These are phyloP conservation scores for Aproaerema taeniolella DNA, from an alignment of 2,888 invertebrate genomes.

Conservation along the genomic window DNA sequence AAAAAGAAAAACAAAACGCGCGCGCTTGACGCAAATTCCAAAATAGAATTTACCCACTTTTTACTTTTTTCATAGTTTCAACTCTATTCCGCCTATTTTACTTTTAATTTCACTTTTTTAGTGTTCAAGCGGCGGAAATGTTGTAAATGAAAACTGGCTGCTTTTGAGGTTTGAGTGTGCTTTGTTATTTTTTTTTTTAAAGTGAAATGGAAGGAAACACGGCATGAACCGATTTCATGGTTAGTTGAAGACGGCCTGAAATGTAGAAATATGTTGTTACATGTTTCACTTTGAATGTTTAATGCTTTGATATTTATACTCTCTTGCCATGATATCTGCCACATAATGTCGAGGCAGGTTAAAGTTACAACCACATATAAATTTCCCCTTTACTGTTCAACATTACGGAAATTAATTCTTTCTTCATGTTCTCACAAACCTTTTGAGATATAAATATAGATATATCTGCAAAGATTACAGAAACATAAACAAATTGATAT, in stretches of 20 bases:
- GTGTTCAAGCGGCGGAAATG: slow-evolving; percentile 51
- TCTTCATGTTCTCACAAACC: too few relatives aligned
- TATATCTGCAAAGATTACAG: too few relatives aligned
- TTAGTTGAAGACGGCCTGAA: slow-evolving; percentile 57
- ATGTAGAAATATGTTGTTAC: slow-evolving; percentile 30
- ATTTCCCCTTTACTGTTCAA: too few relatives aligned
- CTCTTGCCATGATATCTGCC: too few relatives aligned
- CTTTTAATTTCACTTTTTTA: slow-evolving; percentile 25
- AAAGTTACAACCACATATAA: too few relatives aligned
- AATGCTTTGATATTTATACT: too few relatives aligned
- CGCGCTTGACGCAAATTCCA: slow-evolving; percentile 47
- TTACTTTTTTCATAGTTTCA: slow-evolving; percentile 23
- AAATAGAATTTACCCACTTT: slow-evolving; percentile 25
- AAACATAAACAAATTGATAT: too few relatives aligned
- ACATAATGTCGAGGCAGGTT: neutral
- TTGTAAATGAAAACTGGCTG: slow-evolving; percentile 47
- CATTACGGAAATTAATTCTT: too few relatives aligned
- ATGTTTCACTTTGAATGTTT: slow-evolving; percentile 12
- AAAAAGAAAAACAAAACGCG: slow-evolving; percentile 39
- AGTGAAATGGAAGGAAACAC: slow-evolving; percentile 60
- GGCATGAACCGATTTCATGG: slow-evolving; percentile 72
- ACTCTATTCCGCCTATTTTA: too few relatives aligned
- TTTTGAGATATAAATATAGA: too few relatives aligned
- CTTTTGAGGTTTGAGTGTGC: slow-evolving; percentile 47
- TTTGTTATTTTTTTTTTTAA: slow-evolving; percentile 51